Conservation (phyloP, 2,888 invertebrate species). For the Bellardia pandia region DNA sequence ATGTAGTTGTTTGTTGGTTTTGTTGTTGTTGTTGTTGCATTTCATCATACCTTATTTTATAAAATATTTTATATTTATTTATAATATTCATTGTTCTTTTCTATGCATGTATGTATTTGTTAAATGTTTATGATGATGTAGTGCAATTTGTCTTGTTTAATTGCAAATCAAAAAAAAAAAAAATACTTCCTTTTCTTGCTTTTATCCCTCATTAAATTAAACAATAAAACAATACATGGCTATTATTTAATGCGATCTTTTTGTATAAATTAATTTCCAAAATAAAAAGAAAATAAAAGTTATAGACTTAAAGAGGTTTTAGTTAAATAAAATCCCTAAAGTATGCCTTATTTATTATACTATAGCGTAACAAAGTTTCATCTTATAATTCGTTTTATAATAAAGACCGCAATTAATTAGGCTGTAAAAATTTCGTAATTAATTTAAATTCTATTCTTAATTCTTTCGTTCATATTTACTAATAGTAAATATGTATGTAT, state of each 20-base stretch:
- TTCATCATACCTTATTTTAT: conserved; percentile 43
- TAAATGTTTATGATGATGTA: conserved; percentile 35
- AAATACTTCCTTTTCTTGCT: not conserved
- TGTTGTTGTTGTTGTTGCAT: conserved; percentile 39
- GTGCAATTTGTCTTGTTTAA: conserved; percentile 23
- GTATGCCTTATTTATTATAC: not conserved
- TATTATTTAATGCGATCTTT: not conserved
- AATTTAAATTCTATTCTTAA: not conserved
- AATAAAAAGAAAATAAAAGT: not conserved
- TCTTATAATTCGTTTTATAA: not conserved
- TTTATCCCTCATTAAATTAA: not conserved
- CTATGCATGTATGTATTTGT: conserved; percentile 5
- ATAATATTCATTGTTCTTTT: conserved; percentile 55
- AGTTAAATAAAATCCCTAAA: not conserved
- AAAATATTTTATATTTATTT: conserved; percentile 61
- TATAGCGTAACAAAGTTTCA: not conserved
- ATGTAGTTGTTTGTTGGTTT: conserved; percentile 54
- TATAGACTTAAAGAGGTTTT: not conserved
- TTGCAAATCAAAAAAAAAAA: conserved; percentile 18
- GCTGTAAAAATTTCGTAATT: not conserved
- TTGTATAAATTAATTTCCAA: not conserved
- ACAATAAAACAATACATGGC: not conserved
- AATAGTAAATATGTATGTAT: not conserved
- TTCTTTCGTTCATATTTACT: not conserved
- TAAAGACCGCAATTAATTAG: conserved; percentile 20